Percentiles rank a stretch among this genome's conserved stretches.
phyloP scores from a whole-genome alignment of 2,797 vertebrate genomes.

The Acanthornis magna region DNA sequence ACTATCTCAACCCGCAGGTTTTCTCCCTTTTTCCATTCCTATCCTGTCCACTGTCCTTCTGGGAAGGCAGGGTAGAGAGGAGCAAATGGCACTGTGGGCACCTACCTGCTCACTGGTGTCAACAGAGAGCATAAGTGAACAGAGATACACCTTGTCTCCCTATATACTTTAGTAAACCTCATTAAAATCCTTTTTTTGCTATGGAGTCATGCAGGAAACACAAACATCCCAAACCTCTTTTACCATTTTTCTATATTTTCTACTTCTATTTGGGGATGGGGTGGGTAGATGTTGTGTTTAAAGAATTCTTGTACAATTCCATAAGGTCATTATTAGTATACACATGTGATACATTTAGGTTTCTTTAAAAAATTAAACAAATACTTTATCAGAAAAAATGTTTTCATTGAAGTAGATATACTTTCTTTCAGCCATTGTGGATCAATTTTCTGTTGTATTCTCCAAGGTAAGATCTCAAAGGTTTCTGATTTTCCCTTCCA shows the following conservation, averaged over 20 bases:
- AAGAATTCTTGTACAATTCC: background rate
- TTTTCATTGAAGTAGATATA: background rate
- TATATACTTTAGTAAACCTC: background rate
- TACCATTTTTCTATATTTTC: background rate
- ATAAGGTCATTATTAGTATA: background rate
- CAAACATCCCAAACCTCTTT: background rate
- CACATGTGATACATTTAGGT: fast-evolving
- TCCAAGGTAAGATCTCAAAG: background rate
- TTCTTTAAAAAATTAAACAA: background rate
- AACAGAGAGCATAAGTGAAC: background rate
- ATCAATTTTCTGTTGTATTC: background rate
- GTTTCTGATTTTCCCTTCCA: background rate
- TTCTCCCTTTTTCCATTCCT: background rate
- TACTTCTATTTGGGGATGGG: background rate
- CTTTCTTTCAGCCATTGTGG: background rate
- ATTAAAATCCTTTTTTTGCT: background rate
- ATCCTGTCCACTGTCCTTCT: background rate
- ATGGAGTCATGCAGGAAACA: background rate
- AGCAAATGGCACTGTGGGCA: background rate
- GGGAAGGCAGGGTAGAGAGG: background rate
- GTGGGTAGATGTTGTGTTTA: background rate
- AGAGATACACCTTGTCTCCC: background rate
- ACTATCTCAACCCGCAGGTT: background rate
- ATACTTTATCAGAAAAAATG: background rate
- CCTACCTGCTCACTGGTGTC: background rate